Percentiles rank a stretch among this genome's conserved stretches.
These are phyloP conservation scores for Anguilla pacifica DNA, from an alignment of 2,797 vertebrate species.

Conservation along the genomic window DNA sequence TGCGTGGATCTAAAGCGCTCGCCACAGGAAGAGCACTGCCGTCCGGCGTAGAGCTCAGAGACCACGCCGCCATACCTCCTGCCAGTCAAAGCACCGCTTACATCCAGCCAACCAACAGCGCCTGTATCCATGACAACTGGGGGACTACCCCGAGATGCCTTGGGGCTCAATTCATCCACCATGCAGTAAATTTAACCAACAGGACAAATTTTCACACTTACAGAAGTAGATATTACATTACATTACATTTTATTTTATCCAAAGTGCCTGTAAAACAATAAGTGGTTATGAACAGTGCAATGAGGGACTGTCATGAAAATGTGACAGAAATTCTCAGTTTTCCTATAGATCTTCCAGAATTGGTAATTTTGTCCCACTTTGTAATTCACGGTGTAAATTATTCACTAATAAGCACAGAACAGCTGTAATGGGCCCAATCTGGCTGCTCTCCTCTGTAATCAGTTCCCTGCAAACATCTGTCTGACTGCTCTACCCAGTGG, in stretches of 20 bases:
- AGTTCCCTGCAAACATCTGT: neutral
- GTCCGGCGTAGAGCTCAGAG: constrained; percentile 90
- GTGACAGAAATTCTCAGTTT: neutral
- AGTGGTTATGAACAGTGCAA: neutral
- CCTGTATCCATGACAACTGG: neutral
- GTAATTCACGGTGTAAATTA: neutral
- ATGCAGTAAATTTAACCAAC: neutral
- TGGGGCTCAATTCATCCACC: neutral
- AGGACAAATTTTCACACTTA: neutral
- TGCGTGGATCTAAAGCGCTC: constrained; percentile 94
- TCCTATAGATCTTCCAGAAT: neutral
- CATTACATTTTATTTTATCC: too few species aligned
- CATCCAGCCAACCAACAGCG: neutral
- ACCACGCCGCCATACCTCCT: constrained; percentile 91
- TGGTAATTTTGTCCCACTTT: neutral
- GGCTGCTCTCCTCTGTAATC: neutral
- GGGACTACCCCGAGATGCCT: neutral
- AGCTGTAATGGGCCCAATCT: neutral
- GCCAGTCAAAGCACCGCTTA: constrained; percentile 34
- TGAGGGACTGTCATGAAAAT: neutral
- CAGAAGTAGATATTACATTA: too few species aligned
- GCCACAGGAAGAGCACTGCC: constrained; percentile 97
- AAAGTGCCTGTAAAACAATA: too few species aligned
- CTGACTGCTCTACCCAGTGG: neutral
- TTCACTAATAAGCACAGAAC: neutral